Conservation (phyloP, 1,140 invertebrate species). For the Acromyrmex echinatior region DNA sequence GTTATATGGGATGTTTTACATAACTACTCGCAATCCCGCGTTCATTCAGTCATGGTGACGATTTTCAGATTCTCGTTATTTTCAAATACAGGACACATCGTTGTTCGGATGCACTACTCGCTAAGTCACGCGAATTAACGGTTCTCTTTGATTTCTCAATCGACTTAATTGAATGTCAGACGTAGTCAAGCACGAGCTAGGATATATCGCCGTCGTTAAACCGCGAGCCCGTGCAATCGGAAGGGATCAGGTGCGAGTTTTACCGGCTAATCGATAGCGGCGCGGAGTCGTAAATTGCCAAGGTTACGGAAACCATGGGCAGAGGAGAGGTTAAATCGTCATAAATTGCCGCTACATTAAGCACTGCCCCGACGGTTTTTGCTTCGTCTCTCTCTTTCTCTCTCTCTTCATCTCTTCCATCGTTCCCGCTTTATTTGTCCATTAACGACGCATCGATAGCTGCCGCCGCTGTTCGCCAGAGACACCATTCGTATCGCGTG, state of each 20-base stretch:
- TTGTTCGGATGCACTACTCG: neutral
- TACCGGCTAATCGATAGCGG: conserved; percentile 74
- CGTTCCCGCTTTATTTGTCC: conserved; percentile 34
- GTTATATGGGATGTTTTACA: neutral
- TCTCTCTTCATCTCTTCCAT: neutral
- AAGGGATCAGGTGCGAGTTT: conserved; percentile 71
- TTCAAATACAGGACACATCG: neutral
- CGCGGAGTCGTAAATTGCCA: conserved; percentile 72
- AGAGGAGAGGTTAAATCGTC: conserved; percentile 68
- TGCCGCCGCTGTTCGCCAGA: neutral
- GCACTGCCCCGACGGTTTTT: conserved; percentile 55
- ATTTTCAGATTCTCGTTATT: neutral
- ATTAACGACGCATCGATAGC: conserved; percentile 48
- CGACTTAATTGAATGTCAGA: conserved; percentile 53
- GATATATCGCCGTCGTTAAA: conserved; percentile 56
- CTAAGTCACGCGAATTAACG: conserved; percentile 10
- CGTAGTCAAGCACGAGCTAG: conserved; percentile 20
- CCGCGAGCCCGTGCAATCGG: conserved; percentile 66
- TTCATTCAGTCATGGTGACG: neutral
- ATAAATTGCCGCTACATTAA: conserved; percentile 73
- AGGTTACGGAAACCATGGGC: conserved; percentile 62
- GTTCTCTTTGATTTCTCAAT: conserved; percentile 57
- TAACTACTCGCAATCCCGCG: neutral
- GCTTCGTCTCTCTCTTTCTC: neutral
- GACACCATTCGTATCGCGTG: conserved; percentile 29